A percentile compares a stretch with the other conserved stretches of the same genome.
phyloP scores from a whole-genome alignment of 2,797 vertebrate genomes.

The Gymnothorax reevesii region DNA sequence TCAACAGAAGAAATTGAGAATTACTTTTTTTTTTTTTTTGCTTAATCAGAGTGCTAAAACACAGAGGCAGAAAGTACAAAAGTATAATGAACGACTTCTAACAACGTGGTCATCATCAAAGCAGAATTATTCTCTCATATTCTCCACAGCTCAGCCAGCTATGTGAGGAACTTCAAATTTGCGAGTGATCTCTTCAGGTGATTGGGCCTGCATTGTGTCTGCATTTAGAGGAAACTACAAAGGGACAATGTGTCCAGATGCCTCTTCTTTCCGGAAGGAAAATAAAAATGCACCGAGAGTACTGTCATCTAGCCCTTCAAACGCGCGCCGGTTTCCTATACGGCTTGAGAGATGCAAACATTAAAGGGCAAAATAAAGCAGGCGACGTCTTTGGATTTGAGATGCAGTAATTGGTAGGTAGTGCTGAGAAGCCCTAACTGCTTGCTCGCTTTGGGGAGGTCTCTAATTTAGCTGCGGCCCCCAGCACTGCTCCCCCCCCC shows the following conservation, averaged over 20 bases:
- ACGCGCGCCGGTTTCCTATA: conserved; percentile 9
- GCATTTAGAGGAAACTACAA: conserved; percentile 14
- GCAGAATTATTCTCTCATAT: neutral
- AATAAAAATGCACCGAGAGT: neutral
- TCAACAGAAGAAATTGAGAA: neutral
- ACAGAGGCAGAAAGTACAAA: neutral
- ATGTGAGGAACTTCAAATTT: neutral
- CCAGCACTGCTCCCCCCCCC: neutral
- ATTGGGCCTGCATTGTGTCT: neutral
- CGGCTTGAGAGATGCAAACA: conserved; percentile 13
- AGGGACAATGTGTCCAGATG: conserved; percentile 14
- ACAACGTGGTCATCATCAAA: neutral
- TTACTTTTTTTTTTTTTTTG: neutral
- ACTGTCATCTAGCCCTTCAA: conserved; percentile 19
- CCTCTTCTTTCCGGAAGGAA: conserved; percentile 6
- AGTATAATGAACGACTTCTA: neutral
- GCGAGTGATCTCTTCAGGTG: conserved; percentile 7
- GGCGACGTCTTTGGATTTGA: conserved; percentile 7
- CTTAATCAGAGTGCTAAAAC: neutral
- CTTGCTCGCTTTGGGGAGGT: conserved; percentile 5
- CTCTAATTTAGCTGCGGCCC: conserved; percentile 22
- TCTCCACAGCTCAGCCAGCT: neutral
- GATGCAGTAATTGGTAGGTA: conserved; percentile 25
- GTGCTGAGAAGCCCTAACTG: conserved; percentile 5
- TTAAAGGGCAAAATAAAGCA: conserved; percentile 17